Evolutionary conservation across 2,797 vertebrate species (phyloP).

Genomic region (Varecia variegata): DNA sequence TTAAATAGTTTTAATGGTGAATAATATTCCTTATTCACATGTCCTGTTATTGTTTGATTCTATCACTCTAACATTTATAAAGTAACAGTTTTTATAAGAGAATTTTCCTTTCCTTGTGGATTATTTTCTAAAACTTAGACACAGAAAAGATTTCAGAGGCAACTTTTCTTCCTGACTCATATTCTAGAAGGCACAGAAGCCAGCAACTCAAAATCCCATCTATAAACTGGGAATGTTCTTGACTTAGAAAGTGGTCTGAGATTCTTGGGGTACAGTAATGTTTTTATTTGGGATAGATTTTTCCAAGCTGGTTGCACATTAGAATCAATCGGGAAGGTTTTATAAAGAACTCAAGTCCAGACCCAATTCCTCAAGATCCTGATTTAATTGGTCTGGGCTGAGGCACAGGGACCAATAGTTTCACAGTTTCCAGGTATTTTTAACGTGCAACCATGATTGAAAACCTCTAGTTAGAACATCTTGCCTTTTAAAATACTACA

Average conservation of each 20-base stretch:
- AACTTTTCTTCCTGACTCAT: neutral
- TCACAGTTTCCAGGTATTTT: neutral
- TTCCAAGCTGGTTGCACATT: neutral
- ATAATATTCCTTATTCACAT: neutral
- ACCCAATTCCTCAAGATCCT: neutral
- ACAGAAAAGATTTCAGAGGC: neutral
- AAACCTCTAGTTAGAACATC: neutral
- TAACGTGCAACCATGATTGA: neutral
- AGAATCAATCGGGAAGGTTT: neutral
- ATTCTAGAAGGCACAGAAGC: neutral
- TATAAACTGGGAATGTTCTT: neutral
- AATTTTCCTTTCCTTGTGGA: neutral
- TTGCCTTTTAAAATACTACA: neutral
- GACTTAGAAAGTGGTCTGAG: neutral
- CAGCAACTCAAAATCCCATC: neutral
- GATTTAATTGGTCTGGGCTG: neutral
- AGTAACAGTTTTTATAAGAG: neutral
- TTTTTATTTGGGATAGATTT: neutral
- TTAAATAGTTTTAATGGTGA: neutral
- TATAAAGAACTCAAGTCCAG: neutral
- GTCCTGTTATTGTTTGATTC: neutral
- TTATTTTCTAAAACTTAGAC: neutral
- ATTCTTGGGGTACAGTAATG: neutral
- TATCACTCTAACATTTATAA: neutral
- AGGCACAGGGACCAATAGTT: neutral